Evolutionary conservation across 2,113 vertebrate genomes (phyloP).

Genomic region (Crotalus viridis): DNA sequence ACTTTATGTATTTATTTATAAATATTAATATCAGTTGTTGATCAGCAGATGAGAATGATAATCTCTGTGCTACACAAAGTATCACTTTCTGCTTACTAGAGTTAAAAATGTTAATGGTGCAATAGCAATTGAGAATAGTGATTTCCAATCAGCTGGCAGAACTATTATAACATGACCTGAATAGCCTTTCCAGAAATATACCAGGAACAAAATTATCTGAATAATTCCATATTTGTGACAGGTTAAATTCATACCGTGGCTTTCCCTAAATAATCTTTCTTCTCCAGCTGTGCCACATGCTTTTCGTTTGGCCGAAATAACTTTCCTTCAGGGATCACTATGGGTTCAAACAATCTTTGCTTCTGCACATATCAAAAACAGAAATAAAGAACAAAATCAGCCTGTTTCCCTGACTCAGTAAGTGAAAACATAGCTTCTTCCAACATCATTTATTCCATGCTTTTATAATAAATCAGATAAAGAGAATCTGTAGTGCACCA

Average conservation of each 20-base stretch:
- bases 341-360: slow-evolving; percentile 80
- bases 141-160: neutral
- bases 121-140: neutral
- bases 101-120: neutral
- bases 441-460: neutral
- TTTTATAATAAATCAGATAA: neutral
- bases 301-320: slow-evolving; percentile 90
- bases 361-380: slow-evolving; percentile 73
- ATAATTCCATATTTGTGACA: neutral
- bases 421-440: neutral
- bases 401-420: neutral
- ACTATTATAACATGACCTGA: neutral
- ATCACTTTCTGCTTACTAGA: neutral
- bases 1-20: neutral
- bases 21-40: neutral
- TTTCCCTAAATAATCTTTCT: slow-evolving; percentile 96
- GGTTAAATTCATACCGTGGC: slow-evolving; percentile 78
- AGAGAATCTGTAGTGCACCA: neutral
- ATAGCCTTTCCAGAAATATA: neutral
- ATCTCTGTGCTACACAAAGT: neutral
- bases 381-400: slow-evolving; percentile 3
- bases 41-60: neutral
- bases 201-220: neutral
- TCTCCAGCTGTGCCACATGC: slow-evolving; percentile 93
- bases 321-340: slow-evolving; percentile 75